phyloP scores from a whole-genome alignment of 2,113 vertebrate genomes.

The human region GRCh38 chr12:106126001-106126500 shows the following conservation, averaged over 20 bases:
- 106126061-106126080: neutral
- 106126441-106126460: neutral
- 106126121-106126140: neutral
- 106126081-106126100: neutral
- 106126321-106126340: neutral
- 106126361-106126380: neutral
- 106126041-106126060: neutral
- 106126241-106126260: neutral
- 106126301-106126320: neutral
- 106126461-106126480: neutral
- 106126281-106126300: too few relatives aligned
- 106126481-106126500: neutral
- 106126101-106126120: neutral
- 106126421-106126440: neutral
- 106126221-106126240: neutral
- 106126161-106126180: neutral
- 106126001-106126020: neutral
- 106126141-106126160: neutral
- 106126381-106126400: neutral
- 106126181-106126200: neutral
- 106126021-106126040: neutral
- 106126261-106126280: neutral
- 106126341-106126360: neutral
- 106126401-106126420: rapidly evolving
- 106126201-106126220: neutral